Evolutionary conservation across 2,797 vertebrate species (phyloP).

Genomic region (Halcyon smyrnensis): DNA sequence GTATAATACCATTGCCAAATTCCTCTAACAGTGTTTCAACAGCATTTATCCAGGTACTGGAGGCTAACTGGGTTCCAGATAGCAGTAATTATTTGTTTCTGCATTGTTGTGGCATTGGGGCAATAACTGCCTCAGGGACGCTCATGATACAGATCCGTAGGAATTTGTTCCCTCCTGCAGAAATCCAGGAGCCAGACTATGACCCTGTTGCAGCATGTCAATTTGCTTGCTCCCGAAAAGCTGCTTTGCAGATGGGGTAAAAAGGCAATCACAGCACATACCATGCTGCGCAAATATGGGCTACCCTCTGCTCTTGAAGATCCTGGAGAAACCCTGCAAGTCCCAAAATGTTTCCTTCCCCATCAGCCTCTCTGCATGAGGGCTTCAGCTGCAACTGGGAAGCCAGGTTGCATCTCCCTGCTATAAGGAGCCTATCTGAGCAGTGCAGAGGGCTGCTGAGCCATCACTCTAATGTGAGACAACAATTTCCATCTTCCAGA

Average conservation of each 20-base stretch:
- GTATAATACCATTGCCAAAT: background rate
- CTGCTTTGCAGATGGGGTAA: background rate
- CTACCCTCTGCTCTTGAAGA: background rate
- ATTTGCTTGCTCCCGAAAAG: background rate
- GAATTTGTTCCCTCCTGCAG: background rate
- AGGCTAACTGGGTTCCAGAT: background rate
- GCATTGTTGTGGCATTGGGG: background rate
- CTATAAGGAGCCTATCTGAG: background rate
- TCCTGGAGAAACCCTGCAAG: background rate
- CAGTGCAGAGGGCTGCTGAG: background rate
- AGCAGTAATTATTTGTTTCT: background rate
- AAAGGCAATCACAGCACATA: background rate
- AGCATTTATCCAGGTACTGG: background rate
- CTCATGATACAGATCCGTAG: background rate
- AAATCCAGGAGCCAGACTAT: fast-evolving
- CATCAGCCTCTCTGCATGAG: background rate
- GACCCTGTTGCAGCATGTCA: fast-evolving
- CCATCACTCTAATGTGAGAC: background rate
- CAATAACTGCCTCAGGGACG: background rate
- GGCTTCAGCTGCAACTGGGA: background rate
- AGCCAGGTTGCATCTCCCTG: background rate
- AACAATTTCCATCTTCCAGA: background rate
- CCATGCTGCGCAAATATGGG: background rate
- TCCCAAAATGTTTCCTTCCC: background rate
- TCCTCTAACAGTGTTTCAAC: background rate